Evolutionary conservation across 2,888 invertebrate genomes (phyloP).

Genomic region (Sminthurides aquaticus): DNA sequence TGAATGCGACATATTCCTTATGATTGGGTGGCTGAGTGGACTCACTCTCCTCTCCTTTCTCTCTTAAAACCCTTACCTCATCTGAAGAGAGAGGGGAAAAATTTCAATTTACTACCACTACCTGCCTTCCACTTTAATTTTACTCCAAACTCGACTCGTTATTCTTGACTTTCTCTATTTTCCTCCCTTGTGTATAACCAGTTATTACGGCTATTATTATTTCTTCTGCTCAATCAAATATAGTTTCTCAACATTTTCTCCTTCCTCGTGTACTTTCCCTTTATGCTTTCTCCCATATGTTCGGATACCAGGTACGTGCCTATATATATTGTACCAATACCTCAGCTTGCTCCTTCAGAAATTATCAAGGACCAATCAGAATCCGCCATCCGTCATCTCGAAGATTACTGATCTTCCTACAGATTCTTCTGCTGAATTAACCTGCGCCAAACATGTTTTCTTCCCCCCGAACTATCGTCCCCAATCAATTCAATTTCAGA

Average conservation of each 20-base stretch:
- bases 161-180: slow-evolving; percentile 4
- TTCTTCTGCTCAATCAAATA: slow-evolving; percentile 7
- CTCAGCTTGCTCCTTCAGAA: not conserved
- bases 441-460: not conserved
- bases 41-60: slow-evolving; percentile 26
- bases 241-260: not conserved
- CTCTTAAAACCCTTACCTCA: not conserved
- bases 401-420: not conserved
- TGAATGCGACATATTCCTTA: slow-evolving; percentile 41
- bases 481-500: not conserved
- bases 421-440: not conserved
- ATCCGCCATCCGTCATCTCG: not conserved
- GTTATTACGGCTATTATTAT: slow-evolving; percentile 5
- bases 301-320: not conserved
- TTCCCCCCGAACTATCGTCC: not conserved
- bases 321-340: not conserved
- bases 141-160: not conserved
- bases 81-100: not conserved
- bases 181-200: not conserved
- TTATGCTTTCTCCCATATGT: not conserved
- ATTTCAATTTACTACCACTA: not conserved
- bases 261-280: not conserved
- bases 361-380: not conserved
- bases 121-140: not conserved
- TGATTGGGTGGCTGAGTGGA: slow-evolving; percentile 31